Evolutionary conservation across 2,113 vertebrate genomes (phyloP).

Genomic region (Solea senegalensis): DNA sequence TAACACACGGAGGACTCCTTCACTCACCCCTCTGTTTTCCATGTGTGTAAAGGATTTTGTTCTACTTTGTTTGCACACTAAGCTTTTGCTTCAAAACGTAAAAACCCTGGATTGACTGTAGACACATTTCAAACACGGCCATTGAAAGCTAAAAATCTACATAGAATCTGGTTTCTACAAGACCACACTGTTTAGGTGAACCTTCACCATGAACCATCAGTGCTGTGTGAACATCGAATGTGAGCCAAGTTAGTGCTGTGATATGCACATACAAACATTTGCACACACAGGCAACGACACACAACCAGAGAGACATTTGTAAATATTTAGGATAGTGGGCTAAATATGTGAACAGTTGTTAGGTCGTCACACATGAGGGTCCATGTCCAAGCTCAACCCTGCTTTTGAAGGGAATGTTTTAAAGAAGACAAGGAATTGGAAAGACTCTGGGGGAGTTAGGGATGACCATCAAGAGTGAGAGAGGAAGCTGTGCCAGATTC

Average conservation of each 20-base stretch:
- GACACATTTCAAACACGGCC: no score
- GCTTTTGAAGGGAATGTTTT: conserved; percentile 23
- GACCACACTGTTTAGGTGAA: neutral
- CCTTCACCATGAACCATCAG: no score
- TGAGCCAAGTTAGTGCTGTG: neutral
- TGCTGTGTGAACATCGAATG: neutral
- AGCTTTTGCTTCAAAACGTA: no score
- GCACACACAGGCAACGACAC: neutral
- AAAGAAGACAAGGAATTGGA: conserved; percentile 33
- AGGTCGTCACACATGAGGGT: conserved; percentile 33
- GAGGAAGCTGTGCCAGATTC: conserved; percentile 58
- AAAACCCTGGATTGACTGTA: no score
- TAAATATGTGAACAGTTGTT: conserved; percentile 49
- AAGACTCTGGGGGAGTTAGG: conserved; percentile 41
- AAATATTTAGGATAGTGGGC: conserved; percentile 1
- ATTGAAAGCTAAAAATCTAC: no score
- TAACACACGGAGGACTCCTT: no score
- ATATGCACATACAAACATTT: neutral
- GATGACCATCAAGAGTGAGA: conserved; percentile 38
- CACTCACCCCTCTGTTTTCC: no score
- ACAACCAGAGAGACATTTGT: conserved; percentile 5
- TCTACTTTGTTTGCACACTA: no score
- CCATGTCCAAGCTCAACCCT: conserved; percentile 5
- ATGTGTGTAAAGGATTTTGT: no score
- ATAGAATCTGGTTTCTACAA: no score